phyloP scores from a whole-genome alignment of 2,797 vertebrate genomes.

The Malacoctenus gilli region DNA sequence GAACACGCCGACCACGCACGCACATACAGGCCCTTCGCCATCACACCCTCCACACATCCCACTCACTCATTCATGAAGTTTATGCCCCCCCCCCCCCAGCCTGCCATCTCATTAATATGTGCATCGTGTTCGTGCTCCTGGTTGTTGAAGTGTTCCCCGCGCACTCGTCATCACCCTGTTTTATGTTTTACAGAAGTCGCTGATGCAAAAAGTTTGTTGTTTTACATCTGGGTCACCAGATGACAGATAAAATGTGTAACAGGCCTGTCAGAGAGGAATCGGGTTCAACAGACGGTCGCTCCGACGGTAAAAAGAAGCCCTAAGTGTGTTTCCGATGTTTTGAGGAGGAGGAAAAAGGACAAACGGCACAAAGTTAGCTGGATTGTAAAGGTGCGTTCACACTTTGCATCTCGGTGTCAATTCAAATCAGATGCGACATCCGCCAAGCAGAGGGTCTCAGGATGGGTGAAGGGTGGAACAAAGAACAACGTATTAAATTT shows the following conservation, averaged over 20 bases:
- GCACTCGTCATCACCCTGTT: too few relatives aligned
- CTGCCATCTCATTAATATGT: constrained; percentile 32
- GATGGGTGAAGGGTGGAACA: too few relatives aligned
- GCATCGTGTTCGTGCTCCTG: constrained; percentile 27
- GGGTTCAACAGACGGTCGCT: background rate
- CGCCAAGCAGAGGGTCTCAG: too few relatives aligned
- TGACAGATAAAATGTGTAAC: background rate
- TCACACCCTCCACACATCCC: constrained; percentile 8
- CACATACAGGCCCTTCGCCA: constrained; percentile 41
- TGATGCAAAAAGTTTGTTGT: background rate
- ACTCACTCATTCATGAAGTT: constrained; percentile 42
- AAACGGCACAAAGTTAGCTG: background rate
- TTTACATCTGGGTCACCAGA: background rate
- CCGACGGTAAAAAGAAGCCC: too few relatives aligned
- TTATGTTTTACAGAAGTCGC: constrained; percentile 27
- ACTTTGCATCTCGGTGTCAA: too few relatives aligned
- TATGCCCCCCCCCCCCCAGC: constrained; percentile 17
- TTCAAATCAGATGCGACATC: too few relatives aligned
- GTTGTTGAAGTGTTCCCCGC: constrained; percentile 7
- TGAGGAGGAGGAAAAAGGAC: constrained; percentile 3
- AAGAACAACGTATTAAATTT: too few relatives aligned
- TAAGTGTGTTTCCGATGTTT: too few relatives aligned
- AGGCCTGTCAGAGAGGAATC: constrained; percentile 5
- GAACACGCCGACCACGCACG: constrained; percentile 36
- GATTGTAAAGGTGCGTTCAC: constrained; percentile 4